phyloP scores from a whole-genome alignment of 2,113 vertebrate species.

The Cygnus atratus region DNA sequence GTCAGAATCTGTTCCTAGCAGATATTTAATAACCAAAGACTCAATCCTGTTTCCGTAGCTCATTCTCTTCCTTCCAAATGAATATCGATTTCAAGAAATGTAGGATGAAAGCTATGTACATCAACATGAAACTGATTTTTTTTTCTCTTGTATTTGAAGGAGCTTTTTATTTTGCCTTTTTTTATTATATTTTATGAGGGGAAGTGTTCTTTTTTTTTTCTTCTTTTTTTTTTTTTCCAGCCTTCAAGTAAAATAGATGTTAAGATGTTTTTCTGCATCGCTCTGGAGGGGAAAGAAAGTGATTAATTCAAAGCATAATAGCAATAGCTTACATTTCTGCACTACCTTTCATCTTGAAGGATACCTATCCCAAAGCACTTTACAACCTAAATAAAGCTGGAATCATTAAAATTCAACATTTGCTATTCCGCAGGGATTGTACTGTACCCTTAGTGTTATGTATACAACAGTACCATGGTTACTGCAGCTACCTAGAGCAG shows the following conservation, averaged over 20 bases:
- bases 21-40: neutral
- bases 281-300: conserved; percentile 17
- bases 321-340: conserved; percentile 25
- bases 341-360: conserved; percentile 43
- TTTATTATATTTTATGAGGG: neutral
- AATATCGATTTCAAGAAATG: neutral
- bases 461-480: neutral
- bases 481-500: neutral
- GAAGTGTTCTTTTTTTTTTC: neutral
- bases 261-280: conserved; percentile 22
- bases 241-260: conserved; percentile 1
- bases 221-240: neutral
- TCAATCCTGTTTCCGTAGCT: neutral
- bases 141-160: neutral
- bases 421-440: neutral
- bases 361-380: conserved; percentile 47
- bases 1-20: neutral
- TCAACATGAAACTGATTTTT: neutral
- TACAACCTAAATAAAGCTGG: conserved; percentile 43
- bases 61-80: neutral
- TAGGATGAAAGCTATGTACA: neutral
- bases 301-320: conserved; percentile 55
- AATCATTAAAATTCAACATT: conserved; percentile 50
- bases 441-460: neutral
- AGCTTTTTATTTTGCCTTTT: neutral